Conservation (phyloP, 2,797 vertebrate species). For the Chloroceryle amazona region DNA sequence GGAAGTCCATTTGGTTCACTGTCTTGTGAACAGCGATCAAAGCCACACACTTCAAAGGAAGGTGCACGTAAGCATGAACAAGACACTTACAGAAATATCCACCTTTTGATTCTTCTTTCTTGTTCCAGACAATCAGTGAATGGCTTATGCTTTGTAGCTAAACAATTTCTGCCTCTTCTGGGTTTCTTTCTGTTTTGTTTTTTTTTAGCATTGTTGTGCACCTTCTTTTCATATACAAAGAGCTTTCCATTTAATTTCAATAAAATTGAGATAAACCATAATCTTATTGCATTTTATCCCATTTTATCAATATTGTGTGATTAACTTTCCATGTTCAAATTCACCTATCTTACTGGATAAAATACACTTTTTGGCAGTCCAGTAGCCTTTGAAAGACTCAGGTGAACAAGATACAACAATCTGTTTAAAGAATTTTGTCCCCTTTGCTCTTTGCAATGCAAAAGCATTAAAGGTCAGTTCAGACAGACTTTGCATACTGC, state of each 20-base stretch:
- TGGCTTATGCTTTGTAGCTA: background rate
- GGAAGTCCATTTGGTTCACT: slow-evolving; percentile 34
- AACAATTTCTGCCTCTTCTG: background rate
- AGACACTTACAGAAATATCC: background rate
- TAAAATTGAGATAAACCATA: background rate
- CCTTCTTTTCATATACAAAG: background rate
- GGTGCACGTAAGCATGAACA: slow-evolving; percentile 41
- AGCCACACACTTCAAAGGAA: slow-evolving; percentile 52
- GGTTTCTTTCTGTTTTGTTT: background rate
- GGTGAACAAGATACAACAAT: background rate
- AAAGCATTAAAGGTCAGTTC: slow-evolving; percentile 46
- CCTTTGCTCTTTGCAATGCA: slow-evolving; percentile 17
- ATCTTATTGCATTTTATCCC: background rate
- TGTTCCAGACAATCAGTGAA: slow-evolving; percentile 1
- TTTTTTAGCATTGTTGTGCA: background rate
- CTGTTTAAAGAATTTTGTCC: slow-evolving; percentile 5
- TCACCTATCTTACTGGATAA: background rate
- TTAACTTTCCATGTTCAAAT: background rate
- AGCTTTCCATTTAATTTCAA: background rate
- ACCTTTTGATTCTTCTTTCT: slow-evolving; percentile 32
- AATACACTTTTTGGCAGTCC: background rate
- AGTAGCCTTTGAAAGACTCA: slow-evolving; percentile 18
- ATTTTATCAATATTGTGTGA: background rate
- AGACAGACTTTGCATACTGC: background rate
- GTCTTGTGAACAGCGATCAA: slow-evolving; percentile 53